These are phyloP conservation scores for Ibidorhyncha struthersii DNA, from an alignment of 2,113 vertebrate genomes.

Conservation along the genomic window DNA sequence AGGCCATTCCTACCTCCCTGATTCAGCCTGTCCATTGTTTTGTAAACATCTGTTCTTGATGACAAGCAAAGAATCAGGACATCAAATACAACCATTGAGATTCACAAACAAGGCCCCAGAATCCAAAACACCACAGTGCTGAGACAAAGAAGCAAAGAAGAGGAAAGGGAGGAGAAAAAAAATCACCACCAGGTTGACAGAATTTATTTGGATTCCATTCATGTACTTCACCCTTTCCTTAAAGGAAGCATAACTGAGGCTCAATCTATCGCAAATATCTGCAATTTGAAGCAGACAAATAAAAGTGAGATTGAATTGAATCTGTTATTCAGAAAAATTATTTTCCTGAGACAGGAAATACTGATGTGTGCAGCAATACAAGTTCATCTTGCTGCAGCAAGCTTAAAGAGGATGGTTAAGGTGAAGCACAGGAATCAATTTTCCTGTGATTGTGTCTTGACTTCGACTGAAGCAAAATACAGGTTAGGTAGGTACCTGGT, in stretches of 20 bases:
- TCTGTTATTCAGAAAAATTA: neutral
- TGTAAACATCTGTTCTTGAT: constrained; percentile 60
- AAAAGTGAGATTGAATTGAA: neutral
- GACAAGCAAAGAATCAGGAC: constrained; percentile 75
- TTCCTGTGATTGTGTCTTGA: constrained; percentile 62
- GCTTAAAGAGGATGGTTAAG: constrained; percentile 37
- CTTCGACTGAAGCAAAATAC: constrained; percentile 73
- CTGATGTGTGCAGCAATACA: neutral
- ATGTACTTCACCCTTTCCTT: constrained; percentile 74
- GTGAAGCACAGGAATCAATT: constrained; percentile 84
- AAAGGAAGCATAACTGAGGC: neutral
- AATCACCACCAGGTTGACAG: constrained; percentile 63
- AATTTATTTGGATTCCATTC: constrained; percentile 64
- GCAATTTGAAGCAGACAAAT: neutral
- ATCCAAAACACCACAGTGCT: constrained; percentile 74
- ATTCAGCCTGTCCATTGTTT: constrained; percentile 78
- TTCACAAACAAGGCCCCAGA: constrained; percentile 71
- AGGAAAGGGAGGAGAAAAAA: neutral
- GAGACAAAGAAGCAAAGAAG: constrained; percentile 59
- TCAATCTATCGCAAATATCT: neutral
- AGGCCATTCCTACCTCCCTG: constrained; percentile 74
- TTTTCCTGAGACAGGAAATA: constrained; percentile 16
- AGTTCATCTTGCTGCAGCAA: neutral
- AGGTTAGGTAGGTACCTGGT: constrained; percentile 89
- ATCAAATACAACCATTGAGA: constrained; percentile 67